Conservation (phyloP, 2,888 invertebrate genomes). For the Carterocephalus palaemon region DNA sequence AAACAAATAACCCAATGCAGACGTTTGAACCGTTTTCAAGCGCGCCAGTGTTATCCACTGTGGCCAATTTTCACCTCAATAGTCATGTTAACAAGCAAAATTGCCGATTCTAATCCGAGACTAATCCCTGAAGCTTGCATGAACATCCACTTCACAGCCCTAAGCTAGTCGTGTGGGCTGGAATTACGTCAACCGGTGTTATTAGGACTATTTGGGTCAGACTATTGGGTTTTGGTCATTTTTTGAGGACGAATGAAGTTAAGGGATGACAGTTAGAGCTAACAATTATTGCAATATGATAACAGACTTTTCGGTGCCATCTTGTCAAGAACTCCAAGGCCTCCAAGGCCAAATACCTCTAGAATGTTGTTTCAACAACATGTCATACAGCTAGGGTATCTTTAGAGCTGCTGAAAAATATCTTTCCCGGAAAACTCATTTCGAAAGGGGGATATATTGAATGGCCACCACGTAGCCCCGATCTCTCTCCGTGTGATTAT, state of each 20-base stretch:
- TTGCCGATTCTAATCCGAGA: slow-evolving; percentile 27
- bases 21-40: too few relatives aligned
- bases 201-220: too few relatives aligned
- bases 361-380: slow-evolving; percentile 13
- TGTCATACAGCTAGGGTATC: slow-evolving; percentile 14
- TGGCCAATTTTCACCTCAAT: slow-evolving; percentile 30
- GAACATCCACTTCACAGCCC: slow-evolving; percentile 27
- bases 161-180: slow-evolving; percentile 22
- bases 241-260: slow-evolving; percentile 27
- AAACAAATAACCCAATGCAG: too few relatives aligned
- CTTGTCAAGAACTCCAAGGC: slow-evolving; percentile 24
- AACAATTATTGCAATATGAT: slow-evolving; percentile 27
- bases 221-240: too few relatives aligned
- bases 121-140: slow-evolving; percentile 26
- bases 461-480: slow-evolving; percentile 17
- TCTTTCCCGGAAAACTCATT: slow-evolving; percentile 21
- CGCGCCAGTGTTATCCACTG: too few relatives aligned
- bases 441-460: slow-evolving; percentile 20
- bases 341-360: slow-evolving; percentile 21
- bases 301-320: slow-evolving; percentile 22
- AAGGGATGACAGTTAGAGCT: slow-evolving; percentile 28
- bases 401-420: slow-evolving; percentile 13
- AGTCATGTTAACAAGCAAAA: slow-evolving; percentile 28
- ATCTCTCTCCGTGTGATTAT: slow-evolving; percentile 15
- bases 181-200: slow-evolving; percentile 24